Conservation (phyloP, 2,797 vertebrate genomes). For the Artibeus lituratus region DNA sequence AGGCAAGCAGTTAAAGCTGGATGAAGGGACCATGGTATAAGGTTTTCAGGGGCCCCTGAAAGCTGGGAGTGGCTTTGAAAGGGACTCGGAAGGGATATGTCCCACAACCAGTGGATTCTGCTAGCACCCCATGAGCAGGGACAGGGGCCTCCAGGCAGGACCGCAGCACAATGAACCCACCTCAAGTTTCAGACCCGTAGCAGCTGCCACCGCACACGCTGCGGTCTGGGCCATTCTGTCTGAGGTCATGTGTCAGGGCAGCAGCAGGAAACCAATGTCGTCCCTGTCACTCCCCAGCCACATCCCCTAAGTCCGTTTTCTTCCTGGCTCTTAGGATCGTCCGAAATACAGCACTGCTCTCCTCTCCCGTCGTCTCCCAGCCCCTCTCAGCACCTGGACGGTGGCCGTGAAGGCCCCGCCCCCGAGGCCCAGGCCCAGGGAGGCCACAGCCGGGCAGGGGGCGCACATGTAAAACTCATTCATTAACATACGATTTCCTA, state of each 20-base stretch:
- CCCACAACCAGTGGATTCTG: background rate
- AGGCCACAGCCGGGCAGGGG: background rate
- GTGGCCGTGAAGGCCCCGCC: background rate
- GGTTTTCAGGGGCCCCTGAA: background rate
- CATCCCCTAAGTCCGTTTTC: background rate
- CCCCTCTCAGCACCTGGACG: too few relatives aligned
- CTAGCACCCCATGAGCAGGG: too few relatives aligned
- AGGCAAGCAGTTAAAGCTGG: background rate
- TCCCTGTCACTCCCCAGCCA: fast-evolving
- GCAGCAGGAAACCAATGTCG: fast-evolving
- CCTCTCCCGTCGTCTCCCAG: too few relatives aligned
- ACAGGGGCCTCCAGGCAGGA: too few relatives aligned
- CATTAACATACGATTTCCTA: background rate
- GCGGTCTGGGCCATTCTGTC: background rate
- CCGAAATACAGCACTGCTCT: background rate
- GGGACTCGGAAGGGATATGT: background rate
- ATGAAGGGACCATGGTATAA: background rate
- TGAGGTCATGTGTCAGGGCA: background rate
- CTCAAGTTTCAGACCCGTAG: background rate
- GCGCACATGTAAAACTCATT: background rate
- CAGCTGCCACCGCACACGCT: background rate
- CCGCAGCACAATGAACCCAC: background rate
- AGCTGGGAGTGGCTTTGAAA: background rate
- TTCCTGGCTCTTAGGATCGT: background rate
- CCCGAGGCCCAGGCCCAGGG: background rate